Percentiles rank a stretch among this genome's conserved stretches.
phyloP scores from a whole-genome alignment of 2,888 invertebrate genomes.

The Papilio gigon region DNA sequence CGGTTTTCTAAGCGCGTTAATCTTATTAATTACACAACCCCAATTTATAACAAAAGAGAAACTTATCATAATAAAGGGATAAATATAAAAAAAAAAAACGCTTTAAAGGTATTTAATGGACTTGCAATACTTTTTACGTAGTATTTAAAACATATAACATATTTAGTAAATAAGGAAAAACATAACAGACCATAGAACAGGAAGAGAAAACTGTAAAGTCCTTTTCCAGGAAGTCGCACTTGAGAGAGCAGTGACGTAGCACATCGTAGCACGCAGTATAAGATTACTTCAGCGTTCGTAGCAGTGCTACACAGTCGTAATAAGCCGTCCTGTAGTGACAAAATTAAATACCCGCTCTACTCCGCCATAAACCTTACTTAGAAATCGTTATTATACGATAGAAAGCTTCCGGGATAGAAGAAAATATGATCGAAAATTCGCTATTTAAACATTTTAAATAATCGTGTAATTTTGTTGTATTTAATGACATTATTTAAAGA shows the following conservation, averaged over 20 bases:
- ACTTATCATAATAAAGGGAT: background rate
- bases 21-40: background rate
- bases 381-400: no score
- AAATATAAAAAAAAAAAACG: background rate
- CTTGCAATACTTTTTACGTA: no score
- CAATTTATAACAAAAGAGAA: background rate
- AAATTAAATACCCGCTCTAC: background rate
- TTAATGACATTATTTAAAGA: background rate
- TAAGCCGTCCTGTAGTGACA: background rate
- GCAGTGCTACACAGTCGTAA: background rate
- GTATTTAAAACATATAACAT: no score
- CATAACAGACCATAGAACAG: background rate
- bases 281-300: constrained; percentile 1
- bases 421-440: background rate
- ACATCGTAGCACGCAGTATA: constrained; percentile 1
- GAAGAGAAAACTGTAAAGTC: background rate
- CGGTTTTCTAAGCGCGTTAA: background rate
- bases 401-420: no score
- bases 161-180: background rate
- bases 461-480: no score
- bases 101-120: background rate
- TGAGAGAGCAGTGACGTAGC: constrained; percentile 5
- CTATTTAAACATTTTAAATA: no score
- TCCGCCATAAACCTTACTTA: background rate
- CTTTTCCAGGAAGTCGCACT: background rate